Evolutionary conservation across 1,140 invertebrate genomes (phyloP), one percentile per base, ranked within the genome.

Genomic region (Drosophila busckii): DNA sequence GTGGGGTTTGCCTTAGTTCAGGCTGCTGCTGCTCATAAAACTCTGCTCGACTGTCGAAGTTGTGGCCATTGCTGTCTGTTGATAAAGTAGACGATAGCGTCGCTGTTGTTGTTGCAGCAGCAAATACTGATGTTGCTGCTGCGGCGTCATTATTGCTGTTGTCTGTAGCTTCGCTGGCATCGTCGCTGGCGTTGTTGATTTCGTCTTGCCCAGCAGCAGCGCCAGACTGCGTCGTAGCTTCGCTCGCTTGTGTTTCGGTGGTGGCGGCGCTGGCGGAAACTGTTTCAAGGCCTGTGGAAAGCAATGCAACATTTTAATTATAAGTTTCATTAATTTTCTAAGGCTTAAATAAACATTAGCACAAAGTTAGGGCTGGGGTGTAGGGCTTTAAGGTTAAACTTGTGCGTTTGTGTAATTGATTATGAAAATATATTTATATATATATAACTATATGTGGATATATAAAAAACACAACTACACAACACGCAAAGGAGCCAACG

Each of bases 41-140:
- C 71, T 70, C 54, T 84, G 78, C 38, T 70, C 83, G 64, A 26
- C 17, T 48, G 66, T 65, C 59, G 59, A 67, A 52, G 28, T 42
- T 34, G 84, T 65, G 53, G 60, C 56, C 63, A 84, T 56, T 38
- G 66, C 58, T 56, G 78, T 84, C 68, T 83, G 78, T 22, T 83
- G 76, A 25, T 78, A 83, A n/a, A 83, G 66, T 37, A 76, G 59
- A 12, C 75, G 83, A 41, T 85, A 85, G 22, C 70, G 78, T 42
- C 62, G 64, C 49, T 80, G 67, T 25, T 63, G 84, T n/a, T 66
- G 78, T 17, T 61, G 69, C 37, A 70, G 25, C 42, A 68, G 12
- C 31, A 80, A 70, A 53, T 62, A 67, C 60, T 82, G 70, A 49
- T 84, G 82, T 4, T 62, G 69, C 29, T 82, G 75, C 46, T 82